Evolutionary conservation across 1,140 invertebrate species (phyloP).

Genomic region (Brachionus plicatilis): DNA sequence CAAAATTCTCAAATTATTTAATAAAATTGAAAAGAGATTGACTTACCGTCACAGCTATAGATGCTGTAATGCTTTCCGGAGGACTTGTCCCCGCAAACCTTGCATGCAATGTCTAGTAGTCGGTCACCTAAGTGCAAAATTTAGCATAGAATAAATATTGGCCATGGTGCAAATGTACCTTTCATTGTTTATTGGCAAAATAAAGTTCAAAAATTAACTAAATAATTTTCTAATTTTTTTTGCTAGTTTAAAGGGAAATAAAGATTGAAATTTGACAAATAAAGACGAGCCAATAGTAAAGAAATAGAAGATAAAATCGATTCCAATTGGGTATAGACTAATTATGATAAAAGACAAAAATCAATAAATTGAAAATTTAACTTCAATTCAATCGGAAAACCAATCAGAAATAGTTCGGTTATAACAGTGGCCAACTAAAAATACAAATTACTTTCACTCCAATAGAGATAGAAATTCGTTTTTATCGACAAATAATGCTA

Average conservation of each 20-base stretch:
- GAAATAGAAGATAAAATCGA: not conserved
- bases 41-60: conserved; percentile 64
- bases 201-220: conserved; percentile 14
- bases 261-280: not conserved
- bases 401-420: not conserved
- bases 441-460: not conserved
- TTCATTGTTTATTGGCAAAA: not conserved
- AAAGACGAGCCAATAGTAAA: not conserved
- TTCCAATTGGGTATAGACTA: not conserved
- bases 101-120: conserved; percentile 80
- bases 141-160: no score
- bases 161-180: not conserved
- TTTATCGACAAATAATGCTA: not conserved
- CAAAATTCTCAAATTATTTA: not conserved
- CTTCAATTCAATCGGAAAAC: not conserved
- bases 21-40: not conserved
- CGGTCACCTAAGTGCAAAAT: conserved; percentile 64
- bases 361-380: not conserved
- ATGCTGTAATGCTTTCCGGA: conserved; percentile 88
- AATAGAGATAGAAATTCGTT: not conserved
- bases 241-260: conserved; percentile 11
- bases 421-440: not conserved
- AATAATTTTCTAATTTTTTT: conserved; percentile 32
- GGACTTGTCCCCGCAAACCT: conserved; percentile 81
- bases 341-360: not conserved